Percentiles rank a stretch among this genome's conserved stretches.
These are phyloP conservation scores for Propithecus deckenii DNA, from an alignment of 2,797 vertebrate genomes.

Conservation along the genomic window DNA sequence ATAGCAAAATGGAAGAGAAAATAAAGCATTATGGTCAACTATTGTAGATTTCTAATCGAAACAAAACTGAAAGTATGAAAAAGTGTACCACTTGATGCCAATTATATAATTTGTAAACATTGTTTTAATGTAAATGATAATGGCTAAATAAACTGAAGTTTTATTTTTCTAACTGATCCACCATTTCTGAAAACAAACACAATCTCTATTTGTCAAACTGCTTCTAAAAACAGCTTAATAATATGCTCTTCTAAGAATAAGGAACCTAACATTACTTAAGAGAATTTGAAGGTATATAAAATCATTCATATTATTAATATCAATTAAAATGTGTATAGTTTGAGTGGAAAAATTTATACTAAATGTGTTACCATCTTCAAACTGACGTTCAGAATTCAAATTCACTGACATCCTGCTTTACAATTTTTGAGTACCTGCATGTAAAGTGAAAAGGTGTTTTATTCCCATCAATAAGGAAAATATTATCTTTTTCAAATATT, in stretches of 20 bases:
- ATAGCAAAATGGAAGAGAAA: slow-evolving; percentile 78
- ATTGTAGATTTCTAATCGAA: slow-evolving; percentile 64
- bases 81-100: slow-evolving; percentile 55
- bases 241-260: slow-evolving; percentile 41
- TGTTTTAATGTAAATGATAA: slow-evolving; percentile 63
- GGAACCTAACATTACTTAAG: slow-evolving; percentile 58
- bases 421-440: slow-evolving; percentile 80
- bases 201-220: slow-evolving; percentile 45
- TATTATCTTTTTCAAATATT: slow-evolving; percentile 69
- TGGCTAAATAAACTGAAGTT: slow-evolving; percentile 34
- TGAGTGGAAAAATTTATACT: slow-evolving; percentile 78
- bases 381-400: slow-evolving; percentile 82
- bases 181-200: slow-evolving; percentile 56
- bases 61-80: slow-evolving; percentile 73
- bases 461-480: slow-evolving; percentile 75
- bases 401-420: slow-evolving; percentile 81
- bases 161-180: slow-evolving; percentile 56
- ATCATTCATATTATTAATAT: slow-evolving; percentile 64
- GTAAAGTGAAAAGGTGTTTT: slow-evolving; percentile 82
- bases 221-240: slow-evolving; percentile 55
- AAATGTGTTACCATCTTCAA: slow-evolving; percentile 82
- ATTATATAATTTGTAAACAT: slow-evolving; percentile 54
- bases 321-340: slow-evolving; percentile 67
- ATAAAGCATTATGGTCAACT: slow-evolving; percentile 78
- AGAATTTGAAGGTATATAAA: slow-evolving; percentile 66